Base-by-base conservation (phyloP, 2,888 invertebrate genomes). In the Plutella xylostella region DNA sequence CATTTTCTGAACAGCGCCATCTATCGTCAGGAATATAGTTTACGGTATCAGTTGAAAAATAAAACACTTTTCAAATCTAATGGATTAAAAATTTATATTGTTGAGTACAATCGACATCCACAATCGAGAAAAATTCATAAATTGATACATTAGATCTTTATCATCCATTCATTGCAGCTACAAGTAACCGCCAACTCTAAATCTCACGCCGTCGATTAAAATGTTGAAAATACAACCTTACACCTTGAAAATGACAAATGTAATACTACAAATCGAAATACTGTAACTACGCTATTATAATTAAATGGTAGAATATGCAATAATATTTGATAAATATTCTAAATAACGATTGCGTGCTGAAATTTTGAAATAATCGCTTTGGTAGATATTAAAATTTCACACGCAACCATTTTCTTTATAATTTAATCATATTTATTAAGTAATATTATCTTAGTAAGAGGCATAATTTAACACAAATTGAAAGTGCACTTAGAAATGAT, bases 61-160 rank as follows among this genome's bases (percentile, higher is more conserved):
- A 65, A 82, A 78, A 79, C 71, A 56, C 61, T 51, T 53, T 4
- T 20, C 54, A 61, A 62, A 67, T 79, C 73, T 82, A 82, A 77
- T 79, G 82, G 80, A 80, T 82, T 75, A 82, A 80, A 82, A 83
- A 77, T 82, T 76, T 83, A 77, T 80, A 77, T 82, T 80, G 72
- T 77, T 79, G 82, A 82, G 71, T 80, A 79, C 79, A 80, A 73
- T 79, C 72, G 70, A 79, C 71, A 73, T 68, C 66, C 65, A 76
- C 67, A 61, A 69, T 63, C 62, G 63, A 73, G 65, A 74, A 65
- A 68, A 65, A 61, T 55, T 61, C 66, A 63, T 64, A 66, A 65
- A 63, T 58, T 55, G 58, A 57, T 58, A 54, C 59, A 58, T n/a
- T n/a, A n/a, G n/a, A n/a, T n/a, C n/a, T n/a, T n/a, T n/a, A n/a